Evolutionary conservation across 2,888 invertebrate species (phyloP), one percentile per base, ranked within the genome.

Genomic region (Leptarthrus brevirostris): DNA sequence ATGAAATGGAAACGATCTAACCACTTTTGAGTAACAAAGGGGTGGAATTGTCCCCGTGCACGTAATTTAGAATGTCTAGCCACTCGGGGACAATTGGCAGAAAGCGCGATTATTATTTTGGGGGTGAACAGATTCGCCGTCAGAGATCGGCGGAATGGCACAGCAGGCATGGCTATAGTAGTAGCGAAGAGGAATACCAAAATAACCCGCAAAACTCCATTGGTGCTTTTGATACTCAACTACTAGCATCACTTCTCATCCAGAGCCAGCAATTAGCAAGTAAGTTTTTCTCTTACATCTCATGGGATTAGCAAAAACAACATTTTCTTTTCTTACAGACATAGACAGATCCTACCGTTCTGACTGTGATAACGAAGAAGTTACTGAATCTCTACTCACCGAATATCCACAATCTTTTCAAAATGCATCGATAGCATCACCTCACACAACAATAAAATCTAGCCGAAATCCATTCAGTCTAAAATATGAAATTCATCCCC

Each of bases 271-370:
- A 88, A 81, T 86, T 87, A 83, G 87, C 88, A 81, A 87, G 88
- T 88, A 81, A 87, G 86, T 86, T 40, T 61, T n/a, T n/a, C n/a
- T n/a, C n/a, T n/a, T n/a, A n/a, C 1, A 30, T 3, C 24, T 14
- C 24, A 10, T 40, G 30, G 5, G 6, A 30, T 22, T 22, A 22
- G 6, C 44, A 4, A 18, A 58, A n/a, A n/a, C n/a, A n/a, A n/a
- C n/a, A n/a, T n/a, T n/a, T n/a, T n/a, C n/a, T n/a, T 40, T 14
- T 66, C 6, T 66, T 66, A 4, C 84, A 91, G 91, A 88, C 84
- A 89, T 90, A 77, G 91, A 92, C 78, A 89, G 92, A 74, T 89
- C 89, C 73, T 93, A 93, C 80, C 90, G 92, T 70, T 92, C 92
- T 2, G 92, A 92, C 79, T 88, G 88, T 56, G 92, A 92, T 74